phyloP scores from a whole-genome alignment of 2,113 vertebrate genomes.

The Mus musculus region DNA sequence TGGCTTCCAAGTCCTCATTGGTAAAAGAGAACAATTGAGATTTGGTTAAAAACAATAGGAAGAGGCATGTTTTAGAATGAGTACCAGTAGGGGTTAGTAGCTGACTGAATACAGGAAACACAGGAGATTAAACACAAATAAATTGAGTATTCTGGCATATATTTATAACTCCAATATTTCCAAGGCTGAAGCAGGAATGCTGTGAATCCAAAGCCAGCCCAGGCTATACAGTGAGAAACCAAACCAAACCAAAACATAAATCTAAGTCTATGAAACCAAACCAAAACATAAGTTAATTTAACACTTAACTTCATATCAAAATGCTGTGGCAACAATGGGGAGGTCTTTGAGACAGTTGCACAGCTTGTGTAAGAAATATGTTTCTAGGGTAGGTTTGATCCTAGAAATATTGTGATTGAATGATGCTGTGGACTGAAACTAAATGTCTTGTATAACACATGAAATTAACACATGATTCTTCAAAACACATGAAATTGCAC shows the following conservation, averaged over 20 bases:
- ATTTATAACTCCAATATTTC: neutral
- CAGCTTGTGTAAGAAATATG: neutral
- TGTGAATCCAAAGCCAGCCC: neutral
- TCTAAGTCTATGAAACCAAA: neutral
- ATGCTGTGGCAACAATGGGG: neutral
- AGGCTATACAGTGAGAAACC: neutral
- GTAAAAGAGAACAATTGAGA: too few species aligned
- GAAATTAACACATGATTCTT: too few species aligned
- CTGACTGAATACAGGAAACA: neutral
- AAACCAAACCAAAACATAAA: neutral
- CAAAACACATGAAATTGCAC: neutral
- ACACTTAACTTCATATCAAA: neutral
- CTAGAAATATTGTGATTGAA: neutral
- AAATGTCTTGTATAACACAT: neutral
- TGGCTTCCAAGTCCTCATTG: too few species aligned
- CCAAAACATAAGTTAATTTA: neutral
- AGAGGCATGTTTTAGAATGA: neutral
- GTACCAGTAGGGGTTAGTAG: neutral
- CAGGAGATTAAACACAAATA: neutral
- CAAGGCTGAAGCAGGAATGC: neutral
- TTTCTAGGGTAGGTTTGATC: neutral
- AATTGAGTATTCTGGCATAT: neutral
- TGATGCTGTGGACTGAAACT: neutral
- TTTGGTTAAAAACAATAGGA: too few species aligned
- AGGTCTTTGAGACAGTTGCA: neutral